These are phyloP conservation scores for Drosophila testacea DNA, from an alignment of 2,888 invertebrate species.

Conservation along the genomic window DNA sequence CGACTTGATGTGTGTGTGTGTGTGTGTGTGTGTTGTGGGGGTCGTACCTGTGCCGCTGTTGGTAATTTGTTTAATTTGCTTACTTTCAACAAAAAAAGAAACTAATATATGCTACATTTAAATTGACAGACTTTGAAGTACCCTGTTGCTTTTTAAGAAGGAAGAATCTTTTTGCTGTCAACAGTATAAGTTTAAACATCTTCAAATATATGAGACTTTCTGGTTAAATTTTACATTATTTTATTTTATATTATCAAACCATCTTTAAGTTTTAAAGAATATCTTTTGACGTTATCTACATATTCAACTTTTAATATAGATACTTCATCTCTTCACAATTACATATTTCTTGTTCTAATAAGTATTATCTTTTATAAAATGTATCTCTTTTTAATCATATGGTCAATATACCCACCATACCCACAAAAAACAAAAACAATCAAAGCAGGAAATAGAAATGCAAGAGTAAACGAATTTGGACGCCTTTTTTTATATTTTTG, in stretches of 20 bases:
- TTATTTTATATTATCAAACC: no score
- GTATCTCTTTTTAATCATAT: no score
- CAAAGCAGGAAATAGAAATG: constrained; percentile 51
- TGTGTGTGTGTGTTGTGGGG: constrained; percentile 33
- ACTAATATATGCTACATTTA: neutral
- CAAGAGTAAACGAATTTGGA: constrained; percentile 39
- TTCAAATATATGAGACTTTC: no score
- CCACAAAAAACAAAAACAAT: neutral
- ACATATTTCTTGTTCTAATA: no score
- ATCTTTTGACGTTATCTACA: no score
- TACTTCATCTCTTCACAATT: no score
- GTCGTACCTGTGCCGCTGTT: constrained; percentile 49
- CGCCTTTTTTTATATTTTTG: constrained; percentile 31
- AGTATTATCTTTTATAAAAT: neutral
- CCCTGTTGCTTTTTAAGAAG: constrained; percentile 8
- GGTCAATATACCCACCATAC: no score
- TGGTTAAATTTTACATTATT: no score
- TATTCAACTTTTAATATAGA: neutral
- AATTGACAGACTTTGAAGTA: constrained; percentile 9
- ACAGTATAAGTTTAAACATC: no score
- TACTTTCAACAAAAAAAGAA: constrained; percentile 52
- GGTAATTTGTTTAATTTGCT: constrained; percentile 80
- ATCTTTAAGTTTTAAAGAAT: neutral
- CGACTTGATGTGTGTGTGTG: neutral
- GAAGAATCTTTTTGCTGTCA: neutral